Conservation (phyloP, 2,113 vertebrate genomes). For the Sprattus sprattus region DNA sequence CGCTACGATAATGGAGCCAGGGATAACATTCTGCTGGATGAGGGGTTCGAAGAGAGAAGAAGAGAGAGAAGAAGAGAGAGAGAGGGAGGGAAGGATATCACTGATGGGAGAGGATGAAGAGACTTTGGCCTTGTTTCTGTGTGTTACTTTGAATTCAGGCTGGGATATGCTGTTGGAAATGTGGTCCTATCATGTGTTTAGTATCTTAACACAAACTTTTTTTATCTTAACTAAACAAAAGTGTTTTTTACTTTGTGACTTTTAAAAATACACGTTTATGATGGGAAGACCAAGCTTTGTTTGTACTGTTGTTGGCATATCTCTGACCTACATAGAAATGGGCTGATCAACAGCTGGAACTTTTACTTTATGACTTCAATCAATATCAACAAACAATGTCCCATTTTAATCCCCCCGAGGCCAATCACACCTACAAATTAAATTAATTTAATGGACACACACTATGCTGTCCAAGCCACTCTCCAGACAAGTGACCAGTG, state of each 20-base stretch:
- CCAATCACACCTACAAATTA: background rate
- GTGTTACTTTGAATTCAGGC: background rate
- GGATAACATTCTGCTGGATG: constrained; percentile 52
- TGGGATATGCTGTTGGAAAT: background rate
- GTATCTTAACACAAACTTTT: background rate
- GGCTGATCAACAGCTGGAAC: background rate
- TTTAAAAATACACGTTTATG: background rate
- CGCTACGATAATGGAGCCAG: constrained; percentile 64
- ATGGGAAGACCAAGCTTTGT: background rate
- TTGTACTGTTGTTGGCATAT: background rate
- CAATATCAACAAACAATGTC: background rate
- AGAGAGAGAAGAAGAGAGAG: background rate
- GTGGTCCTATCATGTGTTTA: background rate
- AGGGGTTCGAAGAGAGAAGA: constrained; percentile 13
- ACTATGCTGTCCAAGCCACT: background rate
- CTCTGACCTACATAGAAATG: too few species aligned
- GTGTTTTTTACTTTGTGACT: background rate
- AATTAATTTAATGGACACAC: background rate
- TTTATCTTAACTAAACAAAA: too few species aligned
- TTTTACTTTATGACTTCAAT: background rate
- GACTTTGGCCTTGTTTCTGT: constrained; percentile 22
- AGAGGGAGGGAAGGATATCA: background rate
- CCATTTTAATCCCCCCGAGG: background rate
- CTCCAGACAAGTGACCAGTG: background rate
- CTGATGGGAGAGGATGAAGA: constrained; percentile 23